Conservation (phyloP, 2,797 vertebrate species). For the Acrossocheilus wenchowensis region DNA sequence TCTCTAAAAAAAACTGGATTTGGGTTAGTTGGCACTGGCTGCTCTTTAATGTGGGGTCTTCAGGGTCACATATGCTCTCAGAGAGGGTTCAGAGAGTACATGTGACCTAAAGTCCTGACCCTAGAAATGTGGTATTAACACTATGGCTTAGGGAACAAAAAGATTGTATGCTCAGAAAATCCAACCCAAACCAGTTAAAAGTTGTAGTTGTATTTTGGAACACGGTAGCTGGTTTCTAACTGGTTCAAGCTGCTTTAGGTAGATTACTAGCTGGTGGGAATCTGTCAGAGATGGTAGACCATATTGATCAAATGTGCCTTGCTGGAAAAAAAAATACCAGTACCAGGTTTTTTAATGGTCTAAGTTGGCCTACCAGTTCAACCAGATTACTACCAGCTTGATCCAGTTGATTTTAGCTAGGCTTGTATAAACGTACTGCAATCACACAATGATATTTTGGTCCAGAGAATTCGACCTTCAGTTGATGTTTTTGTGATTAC, state of each 20-base stretch:
- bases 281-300: neutral
- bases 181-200: neutral
- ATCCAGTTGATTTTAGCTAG: neutral
- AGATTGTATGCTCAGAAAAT: neutral
- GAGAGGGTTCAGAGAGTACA: conserved; percentile 21
- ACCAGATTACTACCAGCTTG: neutral
- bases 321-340: neutral
- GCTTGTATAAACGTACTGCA: neutral
- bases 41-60: conserved; percentile 5
- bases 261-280: conserved; percentile 13
- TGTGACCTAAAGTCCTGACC: conserved; percentile 33
- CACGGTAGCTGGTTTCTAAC: neutral
- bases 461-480: conserved; percentile 2
- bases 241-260: neutral
- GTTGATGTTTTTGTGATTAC: neutral
- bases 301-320: neutral
- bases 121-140: conserved; percentile 17
- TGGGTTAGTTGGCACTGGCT: conserved; percentile 33
- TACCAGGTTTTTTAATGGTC: neutral
- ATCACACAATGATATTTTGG: neutral
- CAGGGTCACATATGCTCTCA: conserved; percentile 33
- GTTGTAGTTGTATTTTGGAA: conserved; percentile 1
- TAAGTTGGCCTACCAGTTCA: neutral
- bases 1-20: conserved; percentile 46
- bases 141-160: conserved; percentile 24